Evolutionary conservation across 2,113 vertebrate species (phyloP).

Genomic region (Craseonycteris thonglongyai): DNA sequence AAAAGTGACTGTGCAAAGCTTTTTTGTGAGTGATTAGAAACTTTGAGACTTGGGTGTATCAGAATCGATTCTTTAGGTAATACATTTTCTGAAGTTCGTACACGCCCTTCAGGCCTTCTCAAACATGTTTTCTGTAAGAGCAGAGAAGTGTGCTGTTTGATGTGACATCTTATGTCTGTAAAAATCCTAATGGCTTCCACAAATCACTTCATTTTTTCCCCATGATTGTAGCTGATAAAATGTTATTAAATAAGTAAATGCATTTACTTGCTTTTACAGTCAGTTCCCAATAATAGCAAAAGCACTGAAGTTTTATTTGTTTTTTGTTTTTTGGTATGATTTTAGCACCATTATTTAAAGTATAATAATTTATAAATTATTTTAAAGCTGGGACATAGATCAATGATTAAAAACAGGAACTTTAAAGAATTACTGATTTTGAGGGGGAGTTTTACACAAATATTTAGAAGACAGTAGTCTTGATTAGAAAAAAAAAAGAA

Average conservation of each 20-base stretch:
- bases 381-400: neutral
- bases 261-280: neutral
- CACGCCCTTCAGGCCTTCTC: neutral
- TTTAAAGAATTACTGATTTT: neutral
- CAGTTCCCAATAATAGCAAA: neutral
- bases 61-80: neutral
- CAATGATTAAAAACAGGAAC: neutral
- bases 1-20: neutral
- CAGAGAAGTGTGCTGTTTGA: no score
- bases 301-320: no score
- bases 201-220: neutral
- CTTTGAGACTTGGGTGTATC: neutral
- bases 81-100: neutral
- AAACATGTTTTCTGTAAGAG: neutral
- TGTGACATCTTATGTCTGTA: neutral
- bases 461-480: neutral
- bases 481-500: neutral
- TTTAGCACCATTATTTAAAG: slow-evolving; percentile 3
- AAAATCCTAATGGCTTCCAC: neutral
- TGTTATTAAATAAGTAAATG: neutral
- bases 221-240: neutral
- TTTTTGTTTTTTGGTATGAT: neutral
- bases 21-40: neutral
- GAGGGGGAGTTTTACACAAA: neutral
- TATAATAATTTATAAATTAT: neutral